phyloP scores from a whole-genome alignment of 2,797 vertebrate species.

The Thaleichthys pacificus region DNA sequence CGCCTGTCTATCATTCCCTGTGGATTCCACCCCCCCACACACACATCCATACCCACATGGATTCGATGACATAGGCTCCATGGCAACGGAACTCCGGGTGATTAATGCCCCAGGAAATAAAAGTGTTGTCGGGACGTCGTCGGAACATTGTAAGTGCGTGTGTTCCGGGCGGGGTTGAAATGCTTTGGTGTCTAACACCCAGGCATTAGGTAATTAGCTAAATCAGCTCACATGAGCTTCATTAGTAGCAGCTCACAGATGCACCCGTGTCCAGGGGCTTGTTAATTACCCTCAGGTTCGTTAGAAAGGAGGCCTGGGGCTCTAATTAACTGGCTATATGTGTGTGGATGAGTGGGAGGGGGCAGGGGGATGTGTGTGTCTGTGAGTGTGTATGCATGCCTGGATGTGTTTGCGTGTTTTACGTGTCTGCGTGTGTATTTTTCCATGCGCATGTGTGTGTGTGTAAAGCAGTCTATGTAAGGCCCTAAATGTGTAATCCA shows the following conservation, averaged over 20 bases:
- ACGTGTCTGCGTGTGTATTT: conserved; percentile 32
- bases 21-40: conserved; percentile 17
- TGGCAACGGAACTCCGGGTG: conserved; percentile 52
- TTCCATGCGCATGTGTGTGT: conserved; percentile 24
- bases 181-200: conserved; percentile 67
- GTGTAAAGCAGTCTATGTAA: neutral
- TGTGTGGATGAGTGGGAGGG: conserved; percentile 34
- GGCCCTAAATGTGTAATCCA: neutral
- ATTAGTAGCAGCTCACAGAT: conserved; percentile 74
- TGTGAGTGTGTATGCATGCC: neutral
- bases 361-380: conserved; percentile 13
- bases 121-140: conserved; percentile 67
- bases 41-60: conserved; percentile 19
- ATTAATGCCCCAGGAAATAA: conserved; percentile 74
- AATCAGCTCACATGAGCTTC: conserved; percentile 80
- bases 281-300: conserved; percentile 78
- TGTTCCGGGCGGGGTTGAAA: conserved; percentile 61
- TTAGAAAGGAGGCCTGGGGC: conserved; percentile 69
- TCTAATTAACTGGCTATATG: conserved; percentile 70
- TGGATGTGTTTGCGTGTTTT: conserved; percentile 14
- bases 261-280: conserved; percentile 71
- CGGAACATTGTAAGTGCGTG: conserved; percentile 61
- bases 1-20: conserved; percentile 7
- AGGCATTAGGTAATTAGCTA: conserved; percentile 78
- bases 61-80: conserved; percentile 32